Percentiles rank a stretch among this genome's conserved stretches.
These are phyloP conservation scores for Parapsyche elsis DNA, from an alignment of 1,140 invertebrate species.

Conservation along the genomic window DNA sequence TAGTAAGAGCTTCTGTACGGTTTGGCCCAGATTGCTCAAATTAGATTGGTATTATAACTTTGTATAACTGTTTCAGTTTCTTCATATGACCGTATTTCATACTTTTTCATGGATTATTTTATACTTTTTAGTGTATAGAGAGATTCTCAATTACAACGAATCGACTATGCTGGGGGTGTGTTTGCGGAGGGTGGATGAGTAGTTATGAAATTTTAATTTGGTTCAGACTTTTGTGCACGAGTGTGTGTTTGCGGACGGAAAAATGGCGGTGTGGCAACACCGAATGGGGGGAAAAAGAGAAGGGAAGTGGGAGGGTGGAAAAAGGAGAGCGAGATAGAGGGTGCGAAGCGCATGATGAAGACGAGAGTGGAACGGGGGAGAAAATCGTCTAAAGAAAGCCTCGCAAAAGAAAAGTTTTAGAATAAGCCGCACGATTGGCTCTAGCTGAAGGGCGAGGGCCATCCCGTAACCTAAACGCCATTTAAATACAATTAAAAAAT, in stretches of 20 bases:
- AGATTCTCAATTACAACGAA: no score
- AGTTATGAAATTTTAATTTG: slow-evolving; percentile 57
- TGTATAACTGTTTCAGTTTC: no score
- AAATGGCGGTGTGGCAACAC: slow-evolving; percentile 51
- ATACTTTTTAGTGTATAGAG: no score
- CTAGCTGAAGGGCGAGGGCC: not conserved
- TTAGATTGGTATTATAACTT: no score
- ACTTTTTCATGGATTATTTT: no score
- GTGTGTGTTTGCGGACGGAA: slow-evolving; percentile 53
- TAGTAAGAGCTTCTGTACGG: no score
- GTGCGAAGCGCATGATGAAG: not conserved
- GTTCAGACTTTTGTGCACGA: slow-evolving; percentile 52
- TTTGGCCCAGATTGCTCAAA: no score
- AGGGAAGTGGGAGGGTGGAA: not conserved
- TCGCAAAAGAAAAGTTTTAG: slow-evolving; percentile 33
- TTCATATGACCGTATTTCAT: no score
- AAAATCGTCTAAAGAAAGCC: slow-evolving; percentile 4
- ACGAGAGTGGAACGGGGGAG: slow-evolving; percentile 8
- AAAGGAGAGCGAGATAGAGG: not conserved
- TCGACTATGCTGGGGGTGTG: no score
- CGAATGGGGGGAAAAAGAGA: not conserved
- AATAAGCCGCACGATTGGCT: slow-evolving; percentile 14
- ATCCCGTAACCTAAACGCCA: not conserved
- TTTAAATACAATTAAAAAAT: not conserved
- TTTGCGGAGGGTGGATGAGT: slow-evolving; percentile 35